Evolutionary conservation across 2,113 vertebrate species (phyloP).

Genomic region (Austrofundulus limnaeus): DNA sequence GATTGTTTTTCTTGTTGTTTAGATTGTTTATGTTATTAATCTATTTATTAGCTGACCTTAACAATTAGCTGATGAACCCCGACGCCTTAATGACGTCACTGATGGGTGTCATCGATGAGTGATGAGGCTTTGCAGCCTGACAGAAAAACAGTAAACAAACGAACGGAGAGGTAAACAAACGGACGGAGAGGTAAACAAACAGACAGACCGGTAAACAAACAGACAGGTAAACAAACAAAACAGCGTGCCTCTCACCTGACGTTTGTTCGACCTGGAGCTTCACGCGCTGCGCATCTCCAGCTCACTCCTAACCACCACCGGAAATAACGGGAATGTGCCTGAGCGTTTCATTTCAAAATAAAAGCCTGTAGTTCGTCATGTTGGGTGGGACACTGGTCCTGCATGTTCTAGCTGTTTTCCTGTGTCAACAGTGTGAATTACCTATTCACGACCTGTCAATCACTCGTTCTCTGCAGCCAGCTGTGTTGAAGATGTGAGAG

Average conservation of each 20-base stretch:
- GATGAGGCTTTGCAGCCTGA: not conserved
- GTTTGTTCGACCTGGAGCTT: not conserved
- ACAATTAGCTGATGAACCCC: too few species aligned
- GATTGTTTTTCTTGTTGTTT: not conserved
- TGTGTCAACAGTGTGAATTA: too few species aligned
- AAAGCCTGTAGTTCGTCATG: not conserved
- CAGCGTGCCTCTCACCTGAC: not conserved
- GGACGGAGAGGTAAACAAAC: too few species aligned
- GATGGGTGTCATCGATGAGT: not conserved
- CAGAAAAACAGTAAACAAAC: not conserved
- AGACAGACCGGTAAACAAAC: not conserved
- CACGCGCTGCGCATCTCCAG: conserved; percentile 28
- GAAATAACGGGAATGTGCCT: not conserved
- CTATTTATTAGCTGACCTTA: too few species aligned
- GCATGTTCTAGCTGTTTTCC: too few species aligned
- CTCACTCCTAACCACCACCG: not conserved
- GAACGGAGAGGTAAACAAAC: too few species aligned
- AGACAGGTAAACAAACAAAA: not conserved
- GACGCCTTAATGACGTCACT: not conserved
- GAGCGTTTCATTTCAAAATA: conserved; percentile 13
- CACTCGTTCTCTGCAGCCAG: too few species aligned
- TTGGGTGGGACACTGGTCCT: too few species aligned
- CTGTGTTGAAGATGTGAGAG: too few species aligned
- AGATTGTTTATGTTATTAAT: not conserved
- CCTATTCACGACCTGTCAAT: too few species aligned